Percentiles rank a stretch among this genome's conserved stretches.
phyloP scores from a whole-genome alignment of 2,797 vertebrate genomes.

The Enteromius anoplus region DNA sequence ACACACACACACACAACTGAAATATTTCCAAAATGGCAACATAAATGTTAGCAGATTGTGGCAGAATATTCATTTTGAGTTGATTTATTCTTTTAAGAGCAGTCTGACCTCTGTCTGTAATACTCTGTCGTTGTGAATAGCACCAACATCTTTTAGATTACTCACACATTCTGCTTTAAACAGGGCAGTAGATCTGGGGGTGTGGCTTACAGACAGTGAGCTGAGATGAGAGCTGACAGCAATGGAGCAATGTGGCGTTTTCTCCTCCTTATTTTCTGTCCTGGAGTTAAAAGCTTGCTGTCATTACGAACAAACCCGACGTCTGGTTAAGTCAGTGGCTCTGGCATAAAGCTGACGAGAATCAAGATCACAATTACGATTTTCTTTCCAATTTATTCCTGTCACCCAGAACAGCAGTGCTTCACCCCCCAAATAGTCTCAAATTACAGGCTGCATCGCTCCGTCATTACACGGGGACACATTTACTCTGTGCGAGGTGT shows the following conservation, averaged over 20 bases:
- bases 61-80: not conserved
- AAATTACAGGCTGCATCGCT: slow-evolving; percentile 37
- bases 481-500: slow-evolving; percentile 15
- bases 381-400: slow-evolving; percentile 64
- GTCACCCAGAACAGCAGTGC: slow-evolving; percentile 25
- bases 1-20: not conserved
- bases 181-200: not conserved
- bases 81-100: not conserved
- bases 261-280: slow-evolving; percentile 6
- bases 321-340: slow-evolving; percentile 75
- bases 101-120: not conserved
- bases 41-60: not conserved
- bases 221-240: not conserved
- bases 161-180: not conserved
- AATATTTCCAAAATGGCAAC: not conserved
- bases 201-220: not conserved
- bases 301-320: slow-evolving; percentile 71
- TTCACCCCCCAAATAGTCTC: slow-evolving; percentile 25
- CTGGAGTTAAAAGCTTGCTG: slow-evolving; percentile 70
- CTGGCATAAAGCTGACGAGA: slow-evolving; percentile 63
- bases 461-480: slow-evolving; percentile 8
- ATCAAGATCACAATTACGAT: slow-evolving; percentile 73
- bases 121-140: not conserved
- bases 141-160: not conserved
- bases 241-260: not conserved